Conservation (phyloP, 2,797 vertebrate genomes). For the Myotis findleyi region DNA sequence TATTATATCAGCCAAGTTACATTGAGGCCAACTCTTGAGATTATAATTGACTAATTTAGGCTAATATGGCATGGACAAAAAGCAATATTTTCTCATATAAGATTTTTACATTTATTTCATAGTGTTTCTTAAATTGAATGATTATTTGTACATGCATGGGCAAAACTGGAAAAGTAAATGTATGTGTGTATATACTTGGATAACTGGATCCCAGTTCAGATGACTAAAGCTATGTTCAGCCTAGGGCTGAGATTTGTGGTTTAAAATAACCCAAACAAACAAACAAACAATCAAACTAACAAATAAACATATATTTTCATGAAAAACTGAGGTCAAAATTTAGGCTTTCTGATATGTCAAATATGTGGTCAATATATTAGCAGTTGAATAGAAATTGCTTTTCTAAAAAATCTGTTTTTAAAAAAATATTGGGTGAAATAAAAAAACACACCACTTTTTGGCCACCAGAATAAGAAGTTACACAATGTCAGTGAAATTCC, state of each 20-base stretch:
- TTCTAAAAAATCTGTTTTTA: not conserved
- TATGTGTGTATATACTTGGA: not conserved
- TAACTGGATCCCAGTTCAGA: not conserved
- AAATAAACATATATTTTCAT: not conserved
- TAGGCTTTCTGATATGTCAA: not conserved
- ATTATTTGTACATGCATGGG: not conserved
- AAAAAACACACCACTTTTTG: not conserved
- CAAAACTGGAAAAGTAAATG: not conserved
- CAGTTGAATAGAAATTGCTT: not conserved
- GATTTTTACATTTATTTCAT: not conserved
- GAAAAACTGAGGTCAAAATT: not conserved
- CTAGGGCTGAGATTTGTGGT: not conserved
- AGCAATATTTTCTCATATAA: not conserved
- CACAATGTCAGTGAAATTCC: not conserved
- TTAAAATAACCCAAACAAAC: not conserved
- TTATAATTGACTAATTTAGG: not conserved
- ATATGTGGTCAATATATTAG: not conserved
- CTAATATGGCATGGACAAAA: not conserved
- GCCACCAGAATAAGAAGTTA: not conserved
- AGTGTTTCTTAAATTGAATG: not conserved
- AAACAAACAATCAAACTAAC: not conserved
- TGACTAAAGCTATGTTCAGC: not conserved
- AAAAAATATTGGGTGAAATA: not conserved
- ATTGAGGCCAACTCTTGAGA: not conserved
- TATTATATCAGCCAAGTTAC: not conserved